A percentile compares a stretch with the other conserved stretches of the same genome.
Conservation (phyloP, 2,113 vertebrate species). For the Dermatemys mawii region DNA sequence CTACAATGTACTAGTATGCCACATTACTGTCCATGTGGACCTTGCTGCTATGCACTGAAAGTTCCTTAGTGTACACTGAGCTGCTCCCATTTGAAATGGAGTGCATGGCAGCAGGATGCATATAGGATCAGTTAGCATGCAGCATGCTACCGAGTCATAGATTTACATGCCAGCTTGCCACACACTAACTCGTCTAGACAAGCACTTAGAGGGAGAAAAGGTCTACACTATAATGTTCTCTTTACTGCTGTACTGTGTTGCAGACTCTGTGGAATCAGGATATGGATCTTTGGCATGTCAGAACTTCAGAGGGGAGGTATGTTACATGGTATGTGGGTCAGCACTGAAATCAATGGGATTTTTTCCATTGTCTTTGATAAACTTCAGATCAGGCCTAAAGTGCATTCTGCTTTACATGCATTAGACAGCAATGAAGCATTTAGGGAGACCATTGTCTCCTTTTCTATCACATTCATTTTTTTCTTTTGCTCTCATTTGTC, state of each 20-base stretch:
- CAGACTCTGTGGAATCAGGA: background rate
- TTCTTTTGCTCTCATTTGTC: background rate
- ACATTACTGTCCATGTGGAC: no score
- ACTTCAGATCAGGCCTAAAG: rapidly evolving
- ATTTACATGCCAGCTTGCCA: no score
- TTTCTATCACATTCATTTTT: background rate
- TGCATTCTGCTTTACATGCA: background rate
- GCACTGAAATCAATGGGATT: background rate
- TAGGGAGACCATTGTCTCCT: background rate
- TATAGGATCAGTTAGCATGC: no score
- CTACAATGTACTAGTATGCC: no score
- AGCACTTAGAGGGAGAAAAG: background rate
- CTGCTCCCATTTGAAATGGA: no score
- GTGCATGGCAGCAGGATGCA: no score
- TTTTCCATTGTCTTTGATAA: background rate
- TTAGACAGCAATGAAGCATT: background rate
- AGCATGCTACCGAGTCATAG: no score
- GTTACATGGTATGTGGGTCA: background rate
- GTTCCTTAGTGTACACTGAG: no score
- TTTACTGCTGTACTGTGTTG: background rate
- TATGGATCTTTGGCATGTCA: rapidly evolving
- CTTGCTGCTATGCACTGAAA: no score
- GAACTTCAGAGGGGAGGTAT: no score
- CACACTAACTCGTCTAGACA: background rate
- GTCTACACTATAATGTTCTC: rapidly evolving